phyloP scores from a whole-genome alignment of 1,140 invertebrate species.

The Papilio aristodemus region DNA sequence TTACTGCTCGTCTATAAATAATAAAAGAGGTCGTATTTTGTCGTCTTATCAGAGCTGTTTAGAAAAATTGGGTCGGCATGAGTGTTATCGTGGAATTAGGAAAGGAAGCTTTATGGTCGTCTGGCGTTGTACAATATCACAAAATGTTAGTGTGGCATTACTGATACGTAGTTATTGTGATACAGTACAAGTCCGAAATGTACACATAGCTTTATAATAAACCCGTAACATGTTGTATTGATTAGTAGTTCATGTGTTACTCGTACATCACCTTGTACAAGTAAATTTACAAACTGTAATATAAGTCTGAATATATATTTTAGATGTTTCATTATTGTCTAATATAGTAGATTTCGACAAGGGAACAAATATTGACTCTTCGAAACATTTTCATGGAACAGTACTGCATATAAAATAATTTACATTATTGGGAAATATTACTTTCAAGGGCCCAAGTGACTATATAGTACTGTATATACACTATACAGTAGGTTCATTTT shows the following conservation, averaged over 20 bases:
- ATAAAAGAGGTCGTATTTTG: conserved; percentile 22
- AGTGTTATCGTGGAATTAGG: conserved; percentile 29
- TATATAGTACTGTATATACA: no score
- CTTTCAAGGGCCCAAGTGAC: no score
- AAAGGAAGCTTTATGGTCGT: conserved; percentile 13
- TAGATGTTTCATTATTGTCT: no score
- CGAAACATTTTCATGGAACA: no score
- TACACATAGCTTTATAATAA: background rate
- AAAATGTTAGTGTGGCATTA: conserved; percentile 14
- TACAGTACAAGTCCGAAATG: background rate
- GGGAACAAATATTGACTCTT: no score
- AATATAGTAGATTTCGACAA: no score
- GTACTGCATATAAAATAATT: no score
- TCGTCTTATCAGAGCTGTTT: conserved; percentile 25
- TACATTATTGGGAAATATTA: no score
- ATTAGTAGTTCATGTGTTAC: no score
- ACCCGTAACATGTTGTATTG: background rate
- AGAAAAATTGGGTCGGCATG: conserved; percentile 28
- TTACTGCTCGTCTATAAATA: conserved; percentile 19
- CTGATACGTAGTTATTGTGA: conserved; percentile 5
- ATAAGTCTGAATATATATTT: no score
- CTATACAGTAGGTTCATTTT: conserved; percentile 1
- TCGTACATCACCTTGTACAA: no score
- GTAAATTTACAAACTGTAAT: no score
- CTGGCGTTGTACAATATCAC: conserved; percentile 24